A percentile compares a stretch with the other conserved stretches of the same genome.
Conservation (phyloP, 2,797 vertebrate species). For the Bradypodion ventrale region DNA sequence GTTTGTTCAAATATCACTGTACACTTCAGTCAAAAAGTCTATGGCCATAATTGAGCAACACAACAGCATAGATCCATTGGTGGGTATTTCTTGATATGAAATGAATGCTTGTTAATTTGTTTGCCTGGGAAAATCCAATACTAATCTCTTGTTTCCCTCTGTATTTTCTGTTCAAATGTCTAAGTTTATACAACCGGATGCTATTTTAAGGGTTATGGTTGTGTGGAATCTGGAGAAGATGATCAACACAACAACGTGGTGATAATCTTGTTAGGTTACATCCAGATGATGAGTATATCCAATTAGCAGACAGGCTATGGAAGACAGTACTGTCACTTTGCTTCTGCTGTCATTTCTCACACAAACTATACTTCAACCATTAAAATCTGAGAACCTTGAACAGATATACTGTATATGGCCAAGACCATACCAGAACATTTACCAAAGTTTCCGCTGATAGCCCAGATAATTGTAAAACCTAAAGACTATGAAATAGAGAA, state of each 20-base stretch:
- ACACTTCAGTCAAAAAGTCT: not conserved
- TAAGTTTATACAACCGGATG: not conserved
- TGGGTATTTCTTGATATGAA: not conserved
- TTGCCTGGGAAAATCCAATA: not conserved
- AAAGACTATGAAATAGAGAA: not conserved
- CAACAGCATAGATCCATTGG: not conserved
- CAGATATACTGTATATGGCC: constrained; percentile 10
- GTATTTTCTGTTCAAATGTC: not conserved
- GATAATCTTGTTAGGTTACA: not conserved
- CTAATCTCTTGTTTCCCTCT: not conserved
- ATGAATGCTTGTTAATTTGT: not conserved
- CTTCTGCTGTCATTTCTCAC: not conserved
- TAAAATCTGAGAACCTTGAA: not conserved
- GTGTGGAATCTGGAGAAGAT: not conserved
- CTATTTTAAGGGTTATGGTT: not conserved
- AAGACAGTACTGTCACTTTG: not conserved
- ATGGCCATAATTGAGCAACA: not conserved
- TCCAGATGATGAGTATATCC: not conserved
- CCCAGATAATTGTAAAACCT: constrained; percentile 5
- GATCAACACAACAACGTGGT: not conserved
- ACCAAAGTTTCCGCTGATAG: not conserved
- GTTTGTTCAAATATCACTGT: not conserved
- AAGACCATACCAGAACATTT: not conserved
- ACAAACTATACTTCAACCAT: not conserved
- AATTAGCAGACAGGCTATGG: not conserved